Conservation (phyloP, 2,888 invertebrate genomes). For the Meiosimyza decipiens region DNA sequence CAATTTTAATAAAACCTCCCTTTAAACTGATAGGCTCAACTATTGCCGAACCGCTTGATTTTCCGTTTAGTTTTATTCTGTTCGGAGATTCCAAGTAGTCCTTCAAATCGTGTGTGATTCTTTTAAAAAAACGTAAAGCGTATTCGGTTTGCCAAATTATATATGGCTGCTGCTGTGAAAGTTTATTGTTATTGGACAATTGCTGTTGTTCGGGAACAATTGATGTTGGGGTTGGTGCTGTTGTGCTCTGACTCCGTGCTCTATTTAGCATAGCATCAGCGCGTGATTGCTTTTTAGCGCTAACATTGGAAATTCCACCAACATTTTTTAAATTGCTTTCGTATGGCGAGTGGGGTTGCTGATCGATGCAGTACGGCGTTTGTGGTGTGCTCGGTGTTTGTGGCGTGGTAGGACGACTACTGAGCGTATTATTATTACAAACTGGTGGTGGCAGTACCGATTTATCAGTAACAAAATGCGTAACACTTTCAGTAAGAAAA, state of each 20-base stretch:
- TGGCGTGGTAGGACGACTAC: constrained; percentile 52
- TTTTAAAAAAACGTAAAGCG: constrained; percentile 75
- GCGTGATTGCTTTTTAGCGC: constrained; percentile 67
- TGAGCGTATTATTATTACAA: constrained; percentile 32
- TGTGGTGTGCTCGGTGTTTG: constrained; percentile 55
- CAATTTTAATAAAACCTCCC: constrained; percentile 79
- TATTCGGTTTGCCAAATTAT: constrained; percentile 71
- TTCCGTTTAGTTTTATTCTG: constrained; percentile 17
- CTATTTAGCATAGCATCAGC: constrained; percentile 86
- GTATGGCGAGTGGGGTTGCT: constrained; percentile 27
- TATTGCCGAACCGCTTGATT: constrained; percentile 48
- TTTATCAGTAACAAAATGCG: constrained; percentile 66
- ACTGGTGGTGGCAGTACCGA: constrained; percentile 35
- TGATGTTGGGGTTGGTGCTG: constrained; percentile 26
- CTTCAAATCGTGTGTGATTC: constrained; percentile 67
- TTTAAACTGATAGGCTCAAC: constrained; percentile 72
- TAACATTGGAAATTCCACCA: constrained; percentile 30
- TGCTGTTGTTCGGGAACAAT: constrained; percentile 37
- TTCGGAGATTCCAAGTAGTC: constrained; percentile 50
- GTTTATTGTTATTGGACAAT: constrained; percentile 15
- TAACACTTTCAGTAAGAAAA: constrained; percentile 63
- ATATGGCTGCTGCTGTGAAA: constrained; percentile 62
- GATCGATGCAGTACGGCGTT: constrained; percentile 52
- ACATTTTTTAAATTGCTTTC: constrained; percentile 33
- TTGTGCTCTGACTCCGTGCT: constrained; percentile 67